Evolutionary conservation across 2,888 invertebrate species (phyloP).

Genomic region (Mesorhabditis belari): DNA sequence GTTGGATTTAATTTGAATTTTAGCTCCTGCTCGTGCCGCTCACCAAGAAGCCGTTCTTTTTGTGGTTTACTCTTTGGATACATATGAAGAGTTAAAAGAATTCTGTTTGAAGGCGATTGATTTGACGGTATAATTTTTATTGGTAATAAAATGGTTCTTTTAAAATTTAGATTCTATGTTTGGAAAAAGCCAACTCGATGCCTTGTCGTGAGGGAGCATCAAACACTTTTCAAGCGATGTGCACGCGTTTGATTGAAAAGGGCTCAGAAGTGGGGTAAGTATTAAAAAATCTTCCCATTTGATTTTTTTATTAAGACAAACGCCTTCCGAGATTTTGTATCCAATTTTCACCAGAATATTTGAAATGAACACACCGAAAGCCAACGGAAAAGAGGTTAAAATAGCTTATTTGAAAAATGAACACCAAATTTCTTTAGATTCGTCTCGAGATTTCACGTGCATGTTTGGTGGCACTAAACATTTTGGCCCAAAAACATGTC

Average conservation of each 20-base stretch:
- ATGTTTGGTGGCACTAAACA: no score
- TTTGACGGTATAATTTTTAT: background rate
- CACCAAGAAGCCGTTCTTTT: constrained; percentile 7
- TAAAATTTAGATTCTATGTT: background rate
- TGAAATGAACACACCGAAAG: constrained; percentile 20
- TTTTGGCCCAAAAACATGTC: background rate
- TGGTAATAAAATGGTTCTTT: background rate
- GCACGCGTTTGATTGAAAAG: constrained; percentile 26
- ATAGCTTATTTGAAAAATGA: no score
- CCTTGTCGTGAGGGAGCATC: constrained; percentile 34
- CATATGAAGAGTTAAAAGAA: constrained; percentile 16
- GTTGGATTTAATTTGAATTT: constrained; percentile 10
- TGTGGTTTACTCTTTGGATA: constrained; percentile 9
- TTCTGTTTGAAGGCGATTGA: constrained; percentile 15
- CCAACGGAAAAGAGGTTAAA: no score
- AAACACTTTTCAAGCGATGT: constrained; percentile 39
- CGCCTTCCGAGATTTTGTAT: constrained; percentile 13
- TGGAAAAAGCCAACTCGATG: constrained; percentile 16
- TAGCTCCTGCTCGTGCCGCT: constrained; percentile 15
- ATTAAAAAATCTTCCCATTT: background rate
- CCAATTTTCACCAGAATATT: constrained; percentile 25
- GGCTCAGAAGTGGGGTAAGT: constrained; percentile 14
- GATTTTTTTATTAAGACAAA: constrained; percentile 5
- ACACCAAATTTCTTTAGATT: no score
- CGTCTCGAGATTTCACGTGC: no score